Evolutionary conservation across 2,113 vertebrate species (phyloP).

Genomic region (Mormyrus iriodes): DNA sequence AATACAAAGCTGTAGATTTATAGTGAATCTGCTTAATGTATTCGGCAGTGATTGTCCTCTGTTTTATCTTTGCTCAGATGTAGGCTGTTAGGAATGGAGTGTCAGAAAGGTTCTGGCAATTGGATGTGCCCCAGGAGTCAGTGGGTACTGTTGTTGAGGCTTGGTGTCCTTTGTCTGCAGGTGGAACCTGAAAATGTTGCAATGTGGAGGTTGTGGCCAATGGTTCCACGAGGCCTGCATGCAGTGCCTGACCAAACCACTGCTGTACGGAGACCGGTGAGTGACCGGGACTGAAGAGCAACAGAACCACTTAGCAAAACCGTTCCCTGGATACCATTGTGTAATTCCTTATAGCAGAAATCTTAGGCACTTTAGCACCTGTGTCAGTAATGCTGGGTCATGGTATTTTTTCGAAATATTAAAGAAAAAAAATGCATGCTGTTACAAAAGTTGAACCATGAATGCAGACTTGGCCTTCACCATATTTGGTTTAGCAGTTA

Average conservation of each 20-base stretch:
- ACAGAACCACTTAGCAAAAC: not conserved
- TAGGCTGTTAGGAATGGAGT: not conserved
- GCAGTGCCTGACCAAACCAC: slow-evolving; percentile 83
- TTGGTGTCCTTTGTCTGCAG: slow-evolving; percentile 44
- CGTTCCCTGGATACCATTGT: not conserved
- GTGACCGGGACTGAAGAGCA: not conserved
- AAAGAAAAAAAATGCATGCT: not conserved
- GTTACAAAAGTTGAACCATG: not conserved
- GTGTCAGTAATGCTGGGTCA: not conserved
- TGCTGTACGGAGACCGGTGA: slow-evolving; percentile 85
- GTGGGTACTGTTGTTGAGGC: not conserved
- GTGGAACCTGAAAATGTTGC: slow-evolving; percentile 93
- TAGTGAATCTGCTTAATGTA: not conserved
- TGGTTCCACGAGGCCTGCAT: slow-evolving; percentile 94
- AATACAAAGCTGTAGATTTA: not conserved
- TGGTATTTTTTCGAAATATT: not conserved
- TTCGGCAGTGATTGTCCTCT: not conserved
- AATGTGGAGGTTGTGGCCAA: slow-evolving; percentile 76
- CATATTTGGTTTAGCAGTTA: not conserved
- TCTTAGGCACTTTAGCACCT: not conserved
- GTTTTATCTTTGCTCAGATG: not conserved
- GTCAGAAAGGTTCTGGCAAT: not conserved
- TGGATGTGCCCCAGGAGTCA: not conserved
- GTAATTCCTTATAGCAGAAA: not conserved
- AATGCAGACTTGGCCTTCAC: not conserved